Base-by-base conservation (phyloP, 2,888 invertebrate genomes). In the Ariolimax columbianus region DNA sequence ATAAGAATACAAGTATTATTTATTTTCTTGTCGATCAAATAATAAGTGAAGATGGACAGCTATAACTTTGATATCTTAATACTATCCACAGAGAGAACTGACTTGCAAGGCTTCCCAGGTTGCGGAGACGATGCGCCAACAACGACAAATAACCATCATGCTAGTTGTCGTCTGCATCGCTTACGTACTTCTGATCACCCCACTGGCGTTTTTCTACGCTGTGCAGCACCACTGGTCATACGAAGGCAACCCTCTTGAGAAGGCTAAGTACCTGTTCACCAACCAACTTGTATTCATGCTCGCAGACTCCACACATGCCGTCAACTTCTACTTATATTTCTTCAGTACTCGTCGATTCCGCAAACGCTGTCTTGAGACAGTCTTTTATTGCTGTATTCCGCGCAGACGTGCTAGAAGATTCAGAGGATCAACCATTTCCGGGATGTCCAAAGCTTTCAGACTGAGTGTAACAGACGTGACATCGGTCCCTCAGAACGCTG, bases 111-210 rank as follows among this genome's bases (percentile, higher is more conserved):
- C 81, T 17, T 87, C 86, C 23, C 86, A 87, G 36, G 88, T 85
- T n/a, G 88, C 87, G 3, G 91, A 91, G 59, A 89, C 88, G 55
- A 81, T 87, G 36, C 82, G 88, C 23, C 90, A 91, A 51, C 91
- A 91, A 75, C 87, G 89, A 26, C 92, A 92, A 84, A 89, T 91
- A 38, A 91, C 92, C 0, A 86, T 90, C 66, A 92, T 92, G 92
- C 82, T 92, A 40, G 82, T 91, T 6, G 88, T 90, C 23, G 89
- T 91, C 40, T 91, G 91, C 19, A 78, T 91, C 17, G 89, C 89
- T 23, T 92, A 91, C 77, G 87, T 91, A 17, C 19, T 91, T 17
- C 89, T 91, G 7, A 89, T 89, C 17, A 77, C 91, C 72, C 92
- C 92, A 11, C 89, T 91, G 87, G 91, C 90, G 81, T 78, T 90